Evolutionary conservation across 2,113 vertebrate species (phyloP), one percentile per base, ranked within the genome.

Genomic region (Lipophrys pholis): DNA sequence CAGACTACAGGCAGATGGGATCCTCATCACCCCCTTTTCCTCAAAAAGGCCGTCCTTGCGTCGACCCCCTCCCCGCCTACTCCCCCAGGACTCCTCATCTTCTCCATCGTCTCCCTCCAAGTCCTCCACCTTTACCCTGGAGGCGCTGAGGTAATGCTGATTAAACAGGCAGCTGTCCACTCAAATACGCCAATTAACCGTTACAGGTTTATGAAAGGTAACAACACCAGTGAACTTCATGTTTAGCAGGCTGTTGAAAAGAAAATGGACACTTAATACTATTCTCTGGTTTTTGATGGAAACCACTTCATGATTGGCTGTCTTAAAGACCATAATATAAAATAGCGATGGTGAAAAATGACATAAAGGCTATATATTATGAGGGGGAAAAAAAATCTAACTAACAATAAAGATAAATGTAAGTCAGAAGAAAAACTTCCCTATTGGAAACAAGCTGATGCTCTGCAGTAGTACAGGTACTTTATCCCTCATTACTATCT

Each of bases 1-100:
- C 81, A 80, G 80, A 87, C 60, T 73, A 48, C 54, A 91, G 71
- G 65, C 92, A 94, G 93, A 94, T 94, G 93, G 93, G 90, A 93
- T 90, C 89, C 92, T 93, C 92, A 93, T 93, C 91, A 93, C 80
- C 4, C 69, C 54, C 6, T 69, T 15, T 61, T 76, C 68, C 78
- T 86, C 53, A 57, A 76, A 66, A 65, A 55, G 50, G 17, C 62
- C 35, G 16, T 55, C 55, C 61, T 76, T 45, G 51, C 70, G 11
- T 83, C 67, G 11, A 82, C 52, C 60, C 41, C 52, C n/a, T 52
- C 59, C 53, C 53, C n/a, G 5, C 16, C 50, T 21, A 43, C 75
- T 16, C 88, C 88, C 80, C 79, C 87, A 84, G 68, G 69, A 55
- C 39, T 61, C 50, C 67, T 53, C 39, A n/a, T 70, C 52, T 48